These are phyloP conservation scores for Heliconius melpomene DNA, from an alignment of 1,140 invertebrate species.

Conservation along the genomic window DNA sequence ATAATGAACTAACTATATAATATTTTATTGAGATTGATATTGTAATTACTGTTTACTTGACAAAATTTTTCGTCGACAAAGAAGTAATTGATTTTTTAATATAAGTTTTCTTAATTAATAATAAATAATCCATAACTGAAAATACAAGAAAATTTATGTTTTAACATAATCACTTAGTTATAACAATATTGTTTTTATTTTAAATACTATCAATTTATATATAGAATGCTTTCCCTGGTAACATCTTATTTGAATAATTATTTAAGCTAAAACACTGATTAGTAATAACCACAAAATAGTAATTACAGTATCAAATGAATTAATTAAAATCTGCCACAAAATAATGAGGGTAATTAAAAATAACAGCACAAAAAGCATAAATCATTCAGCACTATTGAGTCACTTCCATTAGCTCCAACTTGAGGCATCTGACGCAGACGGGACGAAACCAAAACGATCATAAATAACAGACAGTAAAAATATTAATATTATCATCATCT, in stretches of 20 bases:
- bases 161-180: too few relatives aligned
- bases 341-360: constrained; percentile 29
- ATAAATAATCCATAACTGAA: background rate
- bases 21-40: constrained; percentile 2
- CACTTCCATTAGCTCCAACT: constrained; percentile 45
- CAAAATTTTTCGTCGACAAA: too few relatives aligned
- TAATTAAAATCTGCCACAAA: background rate
- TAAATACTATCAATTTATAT: too few relatives aligned
- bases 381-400: constrained; percentile 63
- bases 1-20: constrained; percentile 16
- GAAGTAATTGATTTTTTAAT: too few relatives aligned
- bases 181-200: too few relatives aligned
- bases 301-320: background rate
- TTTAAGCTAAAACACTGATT: too few relatives aligned
- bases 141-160: too few relatives aligned
- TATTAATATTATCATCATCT: too few relatives aligned
- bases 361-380: constrained; percentile 48
- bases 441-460: constrained; percentile 54
- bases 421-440: constrained; percentile 58
- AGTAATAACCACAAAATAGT: background rate
- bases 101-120: background rate
- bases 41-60: background rate
- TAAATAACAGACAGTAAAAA: constrained; percentile 50
- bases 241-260: too few relatives aligned
- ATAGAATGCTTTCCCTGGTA: too few relatives aligned